phyloP scores from a whole-genome alignment of 2,113 vertebrate species.

The Oncorhynchus keta region DNA sequence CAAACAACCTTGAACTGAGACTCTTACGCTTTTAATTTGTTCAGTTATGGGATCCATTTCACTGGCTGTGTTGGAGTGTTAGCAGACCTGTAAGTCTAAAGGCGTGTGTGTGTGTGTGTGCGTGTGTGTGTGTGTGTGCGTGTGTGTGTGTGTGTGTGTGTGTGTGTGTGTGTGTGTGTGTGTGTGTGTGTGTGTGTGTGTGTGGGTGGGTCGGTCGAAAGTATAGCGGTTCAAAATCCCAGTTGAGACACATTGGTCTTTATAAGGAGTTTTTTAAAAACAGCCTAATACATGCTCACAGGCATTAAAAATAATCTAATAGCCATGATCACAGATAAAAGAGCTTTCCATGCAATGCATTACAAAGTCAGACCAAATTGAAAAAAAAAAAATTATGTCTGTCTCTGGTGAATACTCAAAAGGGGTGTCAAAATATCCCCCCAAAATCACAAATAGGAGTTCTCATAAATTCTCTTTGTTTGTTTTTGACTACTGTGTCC shows the following conservation, averaged over 20 bases:
- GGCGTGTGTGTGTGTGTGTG: too few relatives aligned
- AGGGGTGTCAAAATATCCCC: neutral
- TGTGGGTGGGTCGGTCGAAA: too few relatives aligned
- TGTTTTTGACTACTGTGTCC: constrained; percentile 33
- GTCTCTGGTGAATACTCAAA: neutral
- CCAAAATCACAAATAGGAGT: neutral
- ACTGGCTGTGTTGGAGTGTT: neutral
- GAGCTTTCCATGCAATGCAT: neutral
- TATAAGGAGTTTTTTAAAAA: neutral
- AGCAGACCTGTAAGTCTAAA: neutral
- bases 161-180: too few relatives aligned
- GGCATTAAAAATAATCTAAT: too few relatives aligned
- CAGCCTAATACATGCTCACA: neutral
- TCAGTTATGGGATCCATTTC: neutral
- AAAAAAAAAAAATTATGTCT: neutral
- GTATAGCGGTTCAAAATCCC: neutral
- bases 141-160: too few relatives aligned
- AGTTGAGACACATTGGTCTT: neutral
- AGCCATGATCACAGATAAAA: neutral
- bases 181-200: too few relatives aligned
- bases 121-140: too few relatives aligned
- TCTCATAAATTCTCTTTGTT: constrained; percentile 22
- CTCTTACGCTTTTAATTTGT: neutral
- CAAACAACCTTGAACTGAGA: too few relatives aligned
- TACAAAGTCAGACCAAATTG: neutral